phyloP scores from a whole-genome alignment of 2,888 invertebrate genomes.

The Suillia variegata region DNA sequence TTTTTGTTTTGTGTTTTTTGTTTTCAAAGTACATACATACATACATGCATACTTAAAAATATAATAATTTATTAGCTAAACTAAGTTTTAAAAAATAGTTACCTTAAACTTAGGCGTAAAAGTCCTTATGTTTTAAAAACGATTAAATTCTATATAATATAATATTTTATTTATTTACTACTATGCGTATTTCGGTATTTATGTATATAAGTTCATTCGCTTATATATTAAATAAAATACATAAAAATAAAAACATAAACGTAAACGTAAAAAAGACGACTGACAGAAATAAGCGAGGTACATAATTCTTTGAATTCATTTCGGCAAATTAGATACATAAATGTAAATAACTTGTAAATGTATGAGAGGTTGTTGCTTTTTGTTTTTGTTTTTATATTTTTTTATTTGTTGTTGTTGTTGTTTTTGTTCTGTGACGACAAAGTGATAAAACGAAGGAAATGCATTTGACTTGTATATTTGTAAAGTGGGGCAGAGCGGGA shows the following conservation, averaged over 20 bases:
- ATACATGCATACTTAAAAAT: background rate
- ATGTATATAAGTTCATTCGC: constrained; percentile 14
- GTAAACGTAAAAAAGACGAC: constrained; percentile 25
- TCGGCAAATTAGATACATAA: constrained; percentile 6
- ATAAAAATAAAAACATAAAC: too few species aligned
- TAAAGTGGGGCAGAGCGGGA: too few species aligned
- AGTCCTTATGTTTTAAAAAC: constrained; percentile 29
- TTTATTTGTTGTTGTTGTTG: too few species aligned
- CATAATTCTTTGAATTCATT: constrained; percentile 26
- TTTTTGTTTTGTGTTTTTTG: constrained; percentile 1
- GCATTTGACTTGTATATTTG: too few species aligned
- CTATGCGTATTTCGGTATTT: constrained; percentile 21
- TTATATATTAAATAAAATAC: too few species aligned
- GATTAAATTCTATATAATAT: constrained; percentile 28
- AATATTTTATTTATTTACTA: constrained; percentile 16
- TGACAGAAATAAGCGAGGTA: constrained; percentile 32
- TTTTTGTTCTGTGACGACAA: constrained; percentile 11
- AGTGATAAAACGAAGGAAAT: too few species aligned
- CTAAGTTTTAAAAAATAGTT: background rate
- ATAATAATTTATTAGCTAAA: constrained; percentile 5
- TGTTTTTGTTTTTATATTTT: constrained; percentile 5
- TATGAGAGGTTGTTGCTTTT: background rate
- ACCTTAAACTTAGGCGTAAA: background rate
- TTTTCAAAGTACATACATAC: constrained; percentile 1
- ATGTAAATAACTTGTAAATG: constrained; percentile 13